Evolutionary conservation across 2,888 invertebrate species (phyloP).

Genomic region (Orchesellides sinensis): DNA sequence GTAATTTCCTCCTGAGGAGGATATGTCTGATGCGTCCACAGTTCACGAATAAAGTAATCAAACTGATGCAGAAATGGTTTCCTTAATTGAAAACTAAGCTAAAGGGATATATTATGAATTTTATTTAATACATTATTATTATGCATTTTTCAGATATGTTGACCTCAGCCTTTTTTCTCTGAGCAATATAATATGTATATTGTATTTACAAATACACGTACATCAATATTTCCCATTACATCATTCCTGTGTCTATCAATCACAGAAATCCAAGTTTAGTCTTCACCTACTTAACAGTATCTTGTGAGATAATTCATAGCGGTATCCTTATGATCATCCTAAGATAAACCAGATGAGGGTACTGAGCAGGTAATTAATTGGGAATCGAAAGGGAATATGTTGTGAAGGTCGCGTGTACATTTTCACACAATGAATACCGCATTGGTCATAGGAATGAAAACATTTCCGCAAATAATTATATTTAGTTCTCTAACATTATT

Average conservation of each 20-base stretch:
- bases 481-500: not conserved
- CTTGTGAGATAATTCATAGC: not conserved
- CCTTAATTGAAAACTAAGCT: slow-evolving; percentile 44
- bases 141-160: slow-evolving; percentile 16
- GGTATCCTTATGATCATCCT: not conserved
- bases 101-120: not conserved
- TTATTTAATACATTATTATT: not conserved
- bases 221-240: not conserved
- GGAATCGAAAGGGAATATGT: slow-evolving; percentile 30
- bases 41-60: slow-evolving; percentile 36
- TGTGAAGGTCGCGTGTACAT: slow-evolving; percentile 32
- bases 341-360: not conserved
- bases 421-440: not conserved
- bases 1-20: not conserved
- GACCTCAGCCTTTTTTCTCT: slow-evolving; percentile 56
- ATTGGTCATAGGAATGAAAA: not conserved
- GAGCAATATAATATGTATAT: not conserved
- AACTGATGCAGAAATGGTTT: slow-evolving; percentile 47
- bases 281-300: not conserved
- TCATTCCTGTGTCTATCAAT: too few species aligned
- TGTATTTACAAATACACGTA: not conserved
- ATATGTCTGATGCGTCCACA: slow-evolving; percentile 47
- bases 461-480: slow-evolving; percentile 20
- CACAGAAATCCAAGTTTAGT: not conserved
- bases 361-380: slow-evolving; percentile 34